Percentiles rank a stretch among this genome's conserved stretches.
phyloP scores from a whole-genome alignment of 2,113 vertebrate genomes.

The Panurus biarmicus region DNA sequence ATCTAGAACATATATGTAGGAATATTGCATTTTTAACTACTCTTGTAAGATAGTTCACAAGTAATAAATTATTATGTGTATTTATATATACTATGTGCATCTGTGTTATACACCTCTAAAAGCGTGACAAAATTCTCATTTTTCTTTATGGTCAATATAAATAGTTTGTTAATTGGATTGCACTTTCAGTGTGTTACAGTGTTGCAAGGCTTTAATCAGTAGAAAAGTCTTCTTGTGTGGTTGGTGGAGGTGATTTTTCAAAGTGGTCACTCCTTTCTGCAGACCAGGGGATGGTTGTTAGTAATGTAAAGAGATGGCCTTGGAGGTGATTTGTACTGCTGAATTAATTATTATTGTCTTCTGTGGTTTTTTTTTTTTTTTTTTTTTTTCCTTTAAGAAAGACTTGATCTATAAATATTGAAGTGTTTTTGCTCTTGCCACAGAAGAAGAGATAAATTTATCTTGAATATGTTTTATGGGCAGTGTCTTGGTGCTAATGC shows the following conservation, averaged over 20 bases:
- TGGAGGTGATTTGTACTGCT: background rate
- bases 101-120: background rate
- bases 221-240: background rate
- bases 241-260: background rate
- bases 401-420: background rate
- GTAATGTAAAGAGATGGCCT: background rate
- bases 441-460: background rate
- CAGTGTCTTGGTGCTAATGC: background rate
- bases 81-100: background rate
- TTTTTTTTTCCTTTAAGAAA: background rate
- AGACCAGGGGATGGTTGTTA: background rate
- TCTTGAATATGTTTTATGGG: background rate
- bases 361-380: background rate
- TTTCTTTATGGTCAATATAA: background rate
- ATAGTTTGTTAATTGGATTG: background rate
- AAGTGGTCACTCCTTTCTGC: accelerated
- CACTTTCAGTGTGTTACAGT: background rate
- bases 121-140: background rate
- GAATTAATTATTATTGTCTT: background rate
- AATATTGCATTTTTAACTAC: background rate
- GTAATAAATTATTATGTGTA: background rate
- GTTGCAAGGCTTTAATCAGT: background rate
- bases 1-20: background rate
- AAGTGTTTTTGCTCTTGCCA: background rate
- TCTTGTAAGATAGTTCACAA: background rate